Conservation (phyloP, 2,113 vertebrate genomes). For the Cygnus buccinator region DNA sequence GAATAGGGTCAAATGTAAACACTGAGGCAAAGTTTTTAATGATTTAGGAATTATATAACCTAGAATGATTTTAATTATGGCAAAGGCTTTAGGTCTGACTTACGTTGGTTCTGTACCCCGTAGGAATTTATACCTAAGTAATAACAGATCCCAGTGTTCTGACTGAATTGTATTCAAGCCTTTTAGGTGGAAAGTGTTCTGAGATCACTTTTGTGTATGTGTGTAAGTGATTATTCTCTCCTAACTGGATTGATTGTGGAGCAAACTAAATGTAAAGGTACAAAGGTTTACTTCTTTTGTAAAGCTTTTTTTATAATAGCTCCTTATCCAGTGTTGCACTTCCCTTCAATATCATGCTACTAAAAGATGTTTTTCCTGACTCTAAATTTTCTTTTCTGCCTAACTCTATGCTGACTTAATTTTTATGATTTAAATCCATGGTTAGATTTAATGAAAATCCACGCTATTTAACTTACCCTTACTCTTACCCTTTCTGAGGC, state of each 20-base stretch:
- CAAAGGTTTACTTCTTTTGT: neutral
- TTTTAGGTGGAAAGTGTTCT: neutral
- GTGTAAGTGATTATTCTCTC: neutral
- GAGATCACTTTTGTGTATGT: neutral
- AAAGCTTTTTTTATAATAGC: neutral
- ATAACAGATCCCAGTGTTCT: conserved; percentile 2
- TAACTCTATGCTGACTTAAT: neutral
- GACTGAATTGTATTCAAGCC: neutral
- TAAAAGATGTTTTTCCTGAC: neutral
- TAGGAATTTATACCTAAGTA: conserved; percentile 6
- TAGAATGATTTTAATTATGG: conserved; percentile 19
- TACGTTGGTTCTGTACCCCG: neutral
- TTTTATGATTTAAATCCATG: neutral
- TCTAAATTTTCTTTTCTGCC: neutral
- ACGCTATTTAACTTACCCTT: neutral
- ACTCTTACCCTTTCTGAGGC: neutral
- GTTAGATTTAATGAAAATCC: neutral
- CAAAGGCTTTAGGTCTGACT: neutral
- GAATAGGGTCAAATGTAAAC: neutral
- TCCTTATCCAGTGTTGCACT: neutral
- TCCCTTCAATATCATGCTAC: neutral
- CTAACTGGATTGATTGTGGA: neutral
- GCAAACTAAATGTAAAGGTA: rapidly evolving
- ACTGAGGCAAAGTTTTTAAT: neutral
- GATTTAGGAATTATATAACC: neutral